phyloP scores from a whole-genome alignment of 2,797 vertebrate genomes.

The Hirundo rustica region DNA sequence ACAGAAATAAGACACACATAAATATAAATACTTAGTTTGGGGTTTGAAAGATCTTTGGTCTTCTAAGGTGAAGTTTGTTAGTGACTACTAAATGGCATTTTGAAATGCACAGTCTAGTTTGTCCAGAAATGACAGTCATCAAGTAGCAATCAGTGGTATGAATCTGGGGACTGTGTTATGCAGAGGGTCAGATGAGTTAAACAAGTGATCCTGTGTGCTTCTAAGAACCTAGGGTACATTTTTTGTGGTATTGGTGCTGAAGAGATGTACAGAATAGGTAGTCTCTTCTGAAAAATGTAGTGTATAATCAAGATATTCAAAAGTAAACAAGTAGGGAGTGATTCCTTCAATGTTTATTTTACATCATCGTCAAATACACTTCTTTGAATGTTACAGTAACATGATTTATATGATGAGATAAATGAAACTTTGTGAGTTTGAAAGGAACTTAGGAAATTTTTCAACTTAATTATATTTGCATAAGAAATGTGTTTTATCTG shows the following conservation, averaged over 20 bases:
- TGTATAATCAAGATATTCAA: neutral
- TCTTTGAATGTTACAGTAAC: neutral
- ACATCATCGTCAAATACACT: neutral
- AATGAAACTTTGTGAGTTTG: neutral
- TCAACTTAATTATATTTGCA: neutral
- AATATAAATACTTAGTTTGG: neutral
- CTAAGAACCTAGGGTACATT: neutral
- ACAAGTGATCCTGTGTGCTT: neutral
- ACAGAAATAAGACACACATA: neutral
- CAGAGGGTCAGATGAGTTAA: neutral
- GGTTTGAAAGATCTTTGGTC: neutral
- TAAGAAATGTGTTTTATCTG: neutral
- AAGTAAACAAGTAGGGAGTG: neutral
- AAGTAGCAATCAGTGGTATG: neutral
- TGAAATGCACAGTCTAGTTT: neutral
- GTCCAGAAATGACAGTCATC: neutral
- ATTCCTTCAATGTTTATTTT: constrained; percentile 15
- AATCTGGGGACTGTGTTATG: neutral
- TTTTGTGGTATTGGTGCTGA: neutral
- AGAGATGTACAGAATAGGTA: neutral
- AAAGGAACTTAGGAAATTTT: neutral
- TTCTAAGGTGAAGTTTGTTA: neutral
- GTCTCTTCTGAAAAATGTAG: neutral
- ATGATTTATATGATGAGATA: neutral
- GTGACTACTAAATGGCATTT: neutral